phyloP scores from a whole-genome alignment of 92 coral and sea anemone species.

The Anthopleura xanthogrammica region DNA sequence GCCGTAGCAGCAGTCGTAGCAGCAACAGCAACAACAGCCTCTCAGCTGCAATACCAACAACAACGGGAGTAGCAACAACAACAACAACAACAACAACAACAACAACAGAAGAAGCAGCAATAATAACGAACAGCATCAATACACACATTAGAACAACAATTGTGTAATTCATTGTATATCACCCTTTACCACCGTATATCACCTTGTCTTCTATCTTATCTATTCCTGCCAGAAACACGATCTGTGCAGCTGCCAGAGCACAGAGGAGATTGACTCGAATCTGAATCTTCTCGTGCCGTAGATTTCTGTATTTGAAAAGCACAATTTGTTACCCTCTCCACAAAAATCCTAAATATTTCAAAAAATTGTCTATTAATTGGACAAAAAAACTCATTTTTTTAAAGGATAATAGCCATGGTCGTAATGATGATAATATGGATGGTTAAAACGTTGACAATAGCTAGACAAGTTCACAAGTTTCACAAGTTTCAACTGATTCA shows the following conservation, averaged over 20 bases:
- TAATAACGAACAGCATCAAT: too few species aligned
- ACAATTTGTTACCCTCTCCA: not conserved
- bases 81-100: not conserved
- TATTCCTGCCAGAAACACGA: constrained; percentile 22
- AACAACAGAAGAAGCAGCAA: not conserved
- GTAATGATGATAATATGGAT: too few species aligned
- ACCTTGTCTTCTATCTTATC: constrained; percentile 20
- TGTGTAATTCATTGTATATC: not conserved
- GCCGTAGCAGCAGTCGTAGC: too few species aligned
- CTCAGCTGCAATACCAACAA: too few species aligned
- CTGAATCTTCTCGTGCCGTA: constrained; percentile 21
- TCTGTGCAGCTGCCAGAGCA: constrained; percentile 20
- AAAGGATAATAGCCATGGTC: too few species aligned
- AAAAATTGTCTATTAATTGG: too few species aligned
- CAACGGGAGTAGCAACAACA: not conserved
- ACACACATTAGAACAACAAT: too few species aligned
- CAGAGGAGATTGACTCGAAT: constrained; percentile 23
- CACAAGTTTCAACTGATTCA: too few species aligned
- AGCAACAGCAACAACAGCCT: not conserved
- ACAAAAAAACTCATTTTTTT: too few species aligned
- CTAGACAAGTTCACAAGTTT: too few species aligned
- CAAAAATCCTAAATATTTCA: not conserved
- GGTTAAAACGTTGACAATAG: too few species aligned
- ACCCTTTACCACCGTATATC: too few species aligned
- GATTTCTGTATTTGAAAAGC: constrained; percentile 8